Conservation (phyloP, 2,113 vertebrate genomes). For the Pontoporia blainvillei region DNA sequence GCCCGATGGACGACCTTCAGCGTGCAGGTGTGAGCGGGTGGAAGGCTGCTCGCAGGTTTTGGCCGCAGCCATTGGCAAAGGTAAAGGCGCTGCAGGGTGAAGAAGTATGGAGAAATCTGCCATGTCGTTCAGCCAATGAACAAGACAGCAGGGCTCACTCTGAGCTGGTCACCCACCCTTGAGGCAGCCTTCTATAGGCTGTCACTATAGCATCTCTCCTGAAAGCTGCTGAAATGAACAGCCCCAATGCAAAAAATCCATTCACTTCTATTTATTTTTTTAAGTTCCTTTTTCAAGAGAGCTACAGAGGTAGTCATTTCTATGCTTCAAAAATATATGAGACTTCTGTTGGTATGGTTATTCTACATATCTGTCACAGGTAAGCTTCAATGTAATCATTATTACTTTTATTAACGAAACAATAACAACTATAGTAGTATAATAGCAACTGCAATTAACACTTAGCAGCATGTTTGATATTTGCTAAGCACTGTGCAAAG, state of each 20-base stretch:
- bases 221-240: neutral
- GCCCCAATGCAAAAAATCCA: neutral
- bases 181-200: neutral
- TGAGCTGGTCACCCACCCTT: neutral
- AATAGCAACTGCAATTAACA: neutral
- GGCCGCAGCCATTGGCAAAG: neutral
- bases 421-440: neutral
- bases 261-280: neutral
- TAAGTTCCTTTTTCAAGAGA: neutral
- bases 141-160: neutral
- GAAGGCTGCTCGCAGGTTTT: neutral
- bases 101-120: neutral
- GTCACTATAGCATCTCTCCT: neutral
- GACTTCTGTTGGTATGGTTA: neutral
- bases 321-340: neutral
- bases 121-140: neutral
- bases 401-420: neutral
- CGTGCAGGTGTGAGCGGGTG: neutral
- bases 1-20: neutral
- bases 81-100: neutral
- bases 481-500: neutral
- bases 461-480: neutral
- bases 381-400: neutral
- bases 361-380: neutral
- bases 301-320: neutral